These are phyloP conservation scores for Pachypsylla venusta DNA, from an alignment of 1,140 invertebrate genomes.

Conservation along the genomic window DNA sequence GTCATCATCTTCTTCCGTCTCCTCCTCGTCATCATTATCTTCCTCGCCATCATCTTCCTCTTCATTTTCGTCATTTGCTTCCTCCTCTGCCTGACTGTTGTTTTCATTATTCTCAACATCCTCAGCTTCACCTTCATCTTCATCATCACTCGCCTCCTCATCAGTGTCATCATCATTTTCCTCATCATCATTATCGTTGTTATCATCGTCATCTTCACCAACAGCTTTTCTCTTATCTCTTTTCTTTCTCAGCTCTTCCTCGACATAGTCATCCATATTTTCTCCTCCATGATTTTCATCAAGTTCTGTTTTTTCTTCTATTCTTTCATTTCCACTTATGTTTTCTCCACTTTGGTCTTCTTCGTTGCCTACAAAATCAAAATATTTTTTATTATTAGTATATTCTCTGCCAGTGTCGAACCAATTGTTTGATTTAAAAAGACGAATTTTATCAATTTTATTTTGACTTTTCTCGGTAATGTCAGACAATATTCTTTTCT, in stretches of 20 bases:
- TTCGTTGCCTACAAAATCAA: not conserved
- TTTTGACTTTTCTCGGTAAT: no score
- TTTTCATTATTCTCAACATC: no score
- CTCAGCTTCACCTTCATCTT: not conserved
- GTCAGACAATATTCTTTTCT: no score
- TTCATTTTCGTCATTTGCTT: not conserved
- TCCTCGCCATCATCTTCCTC: not conserved
- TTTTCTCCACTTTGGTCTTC: not conserved
- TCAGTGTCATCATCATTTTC: not conserved
- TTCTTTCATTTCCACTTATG: not conserved
- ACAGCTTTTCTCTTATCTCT: not conserved
- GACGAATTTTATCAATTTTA: no score
- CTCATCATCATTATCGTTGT: not conserved
- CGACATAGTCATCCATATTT: not conserved
- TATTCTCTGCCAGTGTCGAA: no score
- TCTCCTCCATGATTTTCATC: constrained; percentile 5
- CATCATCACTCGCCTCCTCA: not conserved
- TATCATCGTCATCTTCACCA: not conserved
- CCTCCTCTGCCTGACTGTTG: no score
- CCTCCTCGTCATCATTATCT: not conserved
- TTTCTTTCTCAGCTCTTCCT: not conserved
- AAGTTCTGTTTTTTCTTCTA: not conserved
- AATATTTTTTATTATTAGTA: no score
- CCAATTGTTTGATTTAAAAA: no score
- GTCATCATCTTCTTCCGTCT: not conserved